A percentile compares a stretch with the other conserved stretches of the same genome.
Conservation (phyloP, 1,140 invertebrate species). For the Bombus waltoni region DNA sequence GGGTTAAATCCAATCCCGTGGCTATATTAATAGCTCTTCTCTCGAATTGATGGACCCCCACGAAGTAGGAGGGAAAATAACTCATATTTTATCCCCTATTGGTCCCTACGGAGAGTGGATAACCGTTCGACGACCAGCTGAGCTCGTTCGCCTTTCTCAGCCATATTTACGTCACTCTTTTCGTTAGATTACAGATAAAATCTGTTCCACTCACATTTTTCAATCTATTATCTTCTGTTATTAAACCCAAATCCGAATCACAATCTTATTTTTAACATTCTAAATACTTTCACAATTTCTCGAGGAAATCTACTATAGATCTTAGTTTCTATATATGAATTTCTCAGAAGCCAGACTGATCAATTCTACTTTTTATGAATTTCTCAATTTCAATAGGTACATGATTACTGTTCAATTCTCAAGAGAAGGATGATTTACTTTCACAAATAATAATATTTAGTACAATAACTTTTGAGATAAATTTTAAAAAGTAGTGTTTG, state of each 20-base stretch:
- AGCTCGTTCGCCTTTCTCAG: constrained; percentile 65
- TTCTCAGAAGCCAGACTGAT: too few species aligned
- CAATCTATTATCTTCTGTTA: background rate
- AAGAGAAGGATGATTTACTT: background rate
- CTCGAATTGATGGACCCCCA: constrained; percentile 76
- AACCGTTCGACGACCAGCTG: constrained; percentile 74
- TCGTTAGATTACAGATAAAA: constrained; percentile 58
- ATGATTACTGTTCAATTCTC: background rate
- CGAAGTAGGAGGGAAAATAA: constrained; percentile 59
- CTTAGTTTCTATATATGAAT: too few species aligned
- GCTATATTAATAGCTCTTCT: constrained; percentile 78
- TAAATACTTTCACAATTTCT: background rate
- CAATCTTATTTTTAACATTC: background rate
- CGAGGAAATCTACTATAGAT: too few species aligned
- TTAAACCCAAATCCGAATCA: background rate
- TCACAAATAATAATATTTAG: background rate
- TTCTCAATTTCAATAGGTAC: background rate
- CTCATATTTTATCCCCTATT: constrained; percentile 77
- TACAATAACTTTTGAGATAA: background rate
- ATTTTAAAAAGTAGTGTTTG: too few species aligned
- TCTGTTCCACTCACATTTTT: background rate
- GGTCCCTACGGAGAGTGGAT: constrained; percentile 72
- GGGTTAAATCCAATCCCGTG: constrained; percentile 73
- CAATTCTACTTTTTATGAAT: too few species aligned
- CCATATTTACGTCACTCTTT: constrained; percentile 26